phyloP scores from a whole-genome alignment of 2,797 vertebrate genomes.

The Aplochiton taeniatus region DNA sequence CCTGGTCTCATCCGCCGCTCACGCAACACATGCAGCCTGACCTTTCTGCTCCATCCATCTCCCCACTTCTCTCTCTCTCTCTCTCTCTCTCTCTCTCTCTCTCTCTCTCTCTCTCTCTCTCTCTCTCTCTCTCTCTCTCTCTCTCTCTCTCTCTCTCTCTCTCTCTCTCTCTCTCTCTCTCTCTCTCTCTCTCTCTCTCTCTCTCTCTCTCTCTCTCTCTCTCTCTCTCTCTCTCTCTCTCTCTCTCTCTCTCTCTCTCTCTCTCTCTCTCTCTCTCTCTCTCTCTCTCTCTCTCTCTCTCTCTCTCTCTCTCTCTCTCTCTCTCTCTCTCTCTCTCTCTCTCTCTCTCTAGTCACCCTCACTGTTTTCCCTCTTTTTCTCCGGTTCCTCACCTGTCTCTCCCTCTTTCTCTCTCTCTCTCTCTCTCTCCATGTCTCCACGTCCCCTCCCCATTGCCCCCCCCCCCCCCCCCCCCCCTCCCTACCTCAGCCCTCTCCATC shows the following conservation, averaged over 20 bases:
- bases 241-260: not conserved
- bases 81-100: not conserved
- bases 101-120: not conserved
- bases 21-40: constrained; percentile 14
- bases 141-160: not conserved
- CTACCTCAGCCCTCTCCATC: not conserved
- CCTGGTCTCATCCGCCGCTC: constrained; percentile 6
- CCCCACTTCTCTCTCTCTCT: not conserved
- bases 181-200: not conserved
- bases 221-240: not conserved
- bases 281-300: not conserved
- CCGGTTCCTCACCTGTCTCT: no score
- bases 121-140: not conserved
- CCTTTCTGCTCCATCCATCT: constrained; percentile 30
- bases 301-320: not conserved
- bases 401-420: not conserved
- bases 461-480: not conserved
- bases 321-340: not conserved
- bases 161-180: not conserved
- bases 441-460: not conserved
- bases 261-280: not conserved
- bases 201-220: not conserved
- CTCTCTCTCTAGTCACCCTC: not conserved
- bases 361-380: constrained; percentile 2
- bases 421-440: not conserved